These are phyloP conservation scores for Teinopalpus imperialis DNA, from an alignment of 2,888 invertebrate genomes.

Conservation along the genomic window DNA sequence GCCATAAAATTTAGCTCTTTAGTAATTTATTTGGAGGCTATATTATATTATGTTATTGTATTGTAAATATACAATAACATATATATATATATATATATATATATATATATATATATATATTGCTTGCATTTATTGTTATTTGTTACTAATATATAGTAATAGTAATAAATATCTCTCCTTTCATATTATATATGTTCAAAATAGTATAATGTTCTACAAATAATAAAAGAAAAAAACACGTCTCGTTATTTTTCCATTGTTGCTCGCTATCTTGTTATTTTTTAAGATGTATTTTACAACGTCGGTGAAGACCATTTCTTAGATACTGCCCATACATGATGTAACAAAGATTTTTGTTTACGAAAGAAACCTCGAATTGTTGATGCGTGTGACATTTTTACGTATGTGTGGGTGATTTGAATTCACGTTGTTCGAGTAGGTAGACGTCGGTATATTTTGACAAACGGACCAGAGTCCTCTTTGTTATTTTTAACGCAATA, in stretches of 20 bases:
- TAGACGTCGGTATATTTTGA: slow-evolving; percentile 72
- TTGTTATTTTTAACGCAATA: slow-evolving; percentile 69
- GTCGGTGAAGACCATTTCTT: background rate
- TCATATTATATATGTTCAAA: too few relatives aligned
- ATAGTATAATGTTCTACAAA: too few relatives aligned
- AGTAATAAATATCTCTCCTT: too few relatives aligned
- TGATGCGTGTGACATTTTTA: slow-evolving; percentile 42
- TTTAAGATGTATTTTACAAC: slow-evolving; percentile 6
- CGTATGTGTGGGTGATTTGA: slow-evolving; percentile 43
- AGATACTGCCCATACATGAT: slow-evolving; percentile 5
- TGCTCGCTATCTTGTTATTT: slow-evolving; percentile 4
- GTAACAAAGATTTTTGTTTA: slow-evolving; percentile 23
- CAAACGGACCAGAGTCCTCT: slow-evolving; percentile 64
- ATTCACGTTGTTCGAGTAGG: slow-evolving; percentile 64
- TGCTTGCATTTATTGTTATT: too few relatives aligned
- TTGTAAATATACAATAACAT: too few relatives aligned
- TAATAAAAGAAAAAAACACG: background rate
- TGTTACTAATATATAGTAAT: too few relatives aligned
- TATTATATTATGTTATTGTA: too few relatives aligned
- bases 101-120: too few relatives aligned
- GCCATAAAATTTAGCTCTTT: too few relatives aligned
- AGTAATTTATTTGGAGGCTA: too few relatives aligned
- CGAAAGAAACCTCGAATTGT: slow-evolving; percentile 28
- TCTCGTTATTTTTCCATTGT: slow-evolving; percentile 1
- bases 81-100: too few relatives aligned